phyloP scores from a whole-genome alignment of 2,888 invertebrate genomes.

The Agonopterix subpropinquella region DNA sequence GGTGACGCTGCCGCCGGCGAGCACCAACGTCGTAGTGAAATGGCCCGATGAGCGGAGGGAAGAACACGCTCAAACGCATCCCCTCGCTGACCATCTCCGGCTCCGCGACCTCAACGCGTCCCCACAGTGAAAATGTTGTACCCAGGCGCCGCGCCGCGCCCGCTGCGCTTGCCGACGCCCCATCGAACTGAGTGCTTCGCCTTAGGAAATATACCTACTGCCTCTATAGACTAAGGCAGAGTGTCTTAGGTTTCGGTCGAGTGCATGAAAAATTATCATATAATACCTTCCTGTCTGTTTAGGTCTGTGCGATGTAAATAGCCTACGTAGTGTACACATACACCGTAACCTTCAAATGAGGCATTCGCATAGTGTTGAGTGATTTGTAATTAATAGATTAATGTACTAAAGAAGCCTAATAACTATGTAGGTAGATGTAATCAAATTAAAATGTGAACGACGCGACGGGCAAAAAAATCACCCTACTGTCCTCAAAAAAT shows the following conservation, averaged over 20 bases:
- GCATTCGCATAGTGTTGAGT: background rate
- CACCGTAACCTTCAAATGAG: slow-evolving; percentile 1
- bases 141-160: background rate
- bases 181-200: slow-evolving; percentile 40
- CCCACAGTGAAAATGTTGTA: slow-evolving; percentile 43
- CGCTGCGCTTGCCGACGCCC: slow-evolving; percentile 18
- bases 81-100: slow-evolving; percentile 52
- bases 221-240: slow-evolving; percentile 38
- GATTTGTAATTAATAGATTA: slow-evolving; percentile 15
- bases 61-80: slow-evolving; percentile 33
- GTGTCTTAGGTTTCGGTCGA: slow-evolving; percentile 39
- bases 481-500: no score
- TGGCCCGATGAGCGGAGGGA: slow-evolving; percentile 54
- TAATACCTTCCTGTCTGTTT: slow-evolving; percentile 30
- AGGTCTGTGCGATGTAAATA: slow-evolving; percentile 22
- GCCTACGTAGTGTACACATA: no score
- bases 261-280: slow-evolving; percentile 31
- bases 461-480: background rate
- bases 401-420: slow-evolving; percentile 2
- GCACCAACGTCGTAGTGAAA: slow-evolving; percentile 54
- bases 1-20: slow-evolving; percentile 51
- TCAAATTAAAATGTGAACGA: slow-evolving; percentile 23
- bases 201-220: slow-evolving; percentile 38
- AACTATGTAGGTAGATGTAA: slow-evolving; percentile 6
- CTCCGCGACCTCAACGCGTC: slow-evolving; percentile 51